phyloP scores from a whole-genome alignment of 2,888 invertebrate genomes.

The Spicauda simplicius region DNA sequence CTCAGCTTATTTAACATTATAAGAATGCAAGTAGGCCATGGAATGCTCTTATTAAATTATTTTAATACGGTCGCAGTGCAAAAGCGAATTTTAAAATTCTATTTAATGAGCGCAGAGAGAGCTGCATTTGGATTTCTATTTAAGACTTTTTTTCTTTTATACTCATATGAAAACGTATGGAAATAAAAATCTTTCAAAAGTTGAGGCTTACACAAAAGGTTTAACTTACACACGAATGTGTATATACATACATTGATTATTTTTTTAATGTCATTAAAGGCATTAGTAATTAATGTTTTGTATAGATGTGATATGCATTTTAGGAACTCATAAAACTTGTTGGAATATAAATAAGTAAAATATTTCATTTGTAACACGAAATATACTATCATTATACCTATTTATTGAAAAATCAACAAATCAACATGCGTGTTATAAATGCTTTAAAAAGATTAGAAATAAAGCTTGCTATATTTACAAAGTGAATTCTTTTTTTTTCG shows the following conservation, averaged over 20 bases:
- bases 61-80: neutral
- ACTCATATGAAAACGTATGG: neutral
- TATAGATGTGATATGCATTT: no score
- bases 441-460: no score
- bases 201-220: neutral
- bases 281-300: no score
- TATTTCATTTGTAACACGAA: no score
- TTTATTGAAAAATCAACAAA: no score
- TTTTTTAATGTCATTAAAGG: no score
- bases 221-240: neutral
- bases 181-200: neutral
- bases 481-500: no score
- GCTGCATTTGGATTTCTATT: conserved; percentile 6
- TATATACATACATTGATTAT: neutral
- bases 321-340: no score
- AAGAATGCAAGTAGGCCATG: conserved; percentile 1
- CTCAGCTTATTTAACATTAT: neutral
- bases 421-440: no score
- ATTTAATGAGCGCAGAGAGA: conserved; percentile 1
- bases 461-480: no score
- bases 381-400: no score
- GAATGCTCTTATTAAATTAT: conserved; percentile 3
- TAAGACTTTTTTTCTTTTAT: neutral
- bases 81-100: neutral
- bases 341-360: no score